Percentiles rank a stretch among this genome's conserved stretches.
These are phyloP conservation scores for Nycticorax nycticorax DNA, from an alignment of 2,113 vertebrate genomes.

Conservation along the genomic window DNA sequence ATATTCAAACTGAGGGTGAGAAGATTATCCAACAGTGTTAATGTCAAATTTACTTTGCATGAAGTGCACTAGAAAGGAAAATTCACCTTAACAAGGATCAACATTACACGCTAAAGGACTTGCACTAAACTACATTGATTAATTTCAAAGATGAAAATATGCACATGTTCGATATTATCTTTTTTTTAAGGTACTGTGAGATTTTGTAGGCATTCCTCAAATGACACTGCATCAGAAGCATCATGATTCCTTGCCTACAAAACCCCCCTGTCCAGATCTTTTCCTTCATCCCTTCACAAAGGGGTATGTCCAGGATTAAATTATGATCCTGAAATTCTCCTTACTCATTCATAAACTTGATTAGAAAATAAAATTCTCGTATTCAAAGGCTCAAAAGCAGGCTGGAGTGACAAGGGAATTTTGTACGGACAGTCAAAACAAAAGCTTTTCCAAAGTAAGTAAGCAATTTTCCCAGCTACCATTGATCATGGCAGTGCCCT, in stretches of 20 bases:
- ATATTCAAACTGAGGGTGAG: background rate
- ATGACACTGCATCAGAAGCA: background rate
- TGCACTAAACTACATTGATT: background rate
- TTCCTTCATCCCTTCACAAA: background rate
- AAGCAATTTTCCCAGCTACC: background rate
- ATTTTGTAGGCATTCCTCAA: background rate
- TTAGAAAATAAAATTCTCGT: background rate
- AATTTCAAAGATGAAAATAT: background rate
- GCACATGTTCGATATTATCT: background rate
- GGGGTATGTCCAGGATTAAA: background rate
- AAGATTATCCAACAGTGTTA: background rate
- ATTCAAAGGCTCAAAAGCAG: background rate
- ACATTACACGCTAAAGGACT: background rate
- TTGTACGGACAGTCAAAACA: background rate
- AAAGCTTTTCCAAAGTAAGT: background rate
- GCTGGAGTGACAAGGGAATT: background rate
- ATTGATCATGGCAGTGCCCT: background rate
- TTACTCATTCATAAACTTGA: background rate
- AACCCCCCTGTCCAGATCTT: background rate
- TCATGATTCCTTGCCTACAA: background rate
- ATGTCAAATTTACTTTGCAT: constrained; percentile 16
- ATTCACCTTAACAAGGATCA: background rate
- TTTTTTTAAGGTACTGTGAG: background rate
- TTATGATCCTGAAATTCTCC: background rate
- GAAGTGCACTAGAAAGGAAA: constrained; percentile 19